phyloP scores from a whole-genome alignment of 2,888 invertebrate species.

The Desoria tigrina region DNA sequence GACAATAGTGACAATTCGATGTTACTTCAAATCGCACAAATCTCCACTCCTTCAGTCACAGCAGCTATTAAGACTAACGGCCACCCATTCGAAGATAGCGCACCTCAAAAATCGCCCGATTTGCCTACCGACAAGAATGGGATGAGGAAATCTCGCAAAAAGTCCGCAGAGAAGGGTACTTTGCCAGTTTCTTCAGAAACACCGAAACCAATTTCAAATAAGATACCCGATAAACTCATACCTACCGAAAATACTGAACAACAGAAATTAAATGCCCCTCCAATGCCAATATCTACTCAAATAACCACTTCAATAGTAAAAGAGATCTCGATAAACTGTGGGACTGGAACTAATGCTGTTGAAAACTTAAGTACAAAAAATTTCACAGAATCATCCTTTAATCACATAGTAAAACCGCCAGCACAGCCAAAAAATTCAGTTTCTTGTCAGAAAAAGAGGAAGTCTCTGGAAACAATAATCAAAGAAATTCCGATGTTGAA shows the following conservation, averaged over 20 bases:
- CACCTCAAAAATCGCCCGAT: too few species aligned
- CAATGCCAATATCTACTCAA: too few species aligned
- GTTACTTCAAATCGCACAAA: not conserved
- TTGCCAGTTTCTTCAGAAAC: not conserved
- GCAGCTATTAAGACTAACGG: too few species aligned
- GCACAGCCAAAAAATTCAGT: not conserved
- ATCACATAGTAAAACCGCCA: not conserved
- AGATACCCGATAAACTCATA: too few species aligned
- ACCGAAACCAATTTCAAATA: not conserved
- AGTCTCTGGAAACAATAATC: conserved; percentile 14
- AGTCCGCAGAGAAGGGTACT: not conserved
- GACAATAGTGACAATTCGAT: not conserved
- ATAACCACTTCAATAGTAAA: too few species aligned
- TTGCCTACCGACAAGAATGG: too few species aligned
- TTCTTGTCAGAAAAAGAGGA: conserved; percentile 5
- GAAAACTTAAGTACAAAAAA: too few species aligned
- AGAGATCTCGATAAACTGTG: too few species aligned
- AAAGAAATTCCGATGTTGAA: conserved; percentile 12
- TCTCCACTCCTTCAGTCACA: not conserved
- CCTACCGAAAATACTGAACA: too few species aligned
- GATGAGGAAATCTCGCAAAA: not conserved
- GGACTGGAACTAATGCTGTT: too few species aligned
- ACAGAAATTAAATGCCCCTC: too few species aligned
- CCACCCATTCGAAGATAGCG: too few species aligned
- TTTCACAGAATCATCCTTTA: not conserved